Percentiles rank a stretch among this genome's conserved stretches.
Evolutionary conservation across 1,140 invertebrate genomes (phyloP).

Genomic region (Forficula auricularia): DNA sequence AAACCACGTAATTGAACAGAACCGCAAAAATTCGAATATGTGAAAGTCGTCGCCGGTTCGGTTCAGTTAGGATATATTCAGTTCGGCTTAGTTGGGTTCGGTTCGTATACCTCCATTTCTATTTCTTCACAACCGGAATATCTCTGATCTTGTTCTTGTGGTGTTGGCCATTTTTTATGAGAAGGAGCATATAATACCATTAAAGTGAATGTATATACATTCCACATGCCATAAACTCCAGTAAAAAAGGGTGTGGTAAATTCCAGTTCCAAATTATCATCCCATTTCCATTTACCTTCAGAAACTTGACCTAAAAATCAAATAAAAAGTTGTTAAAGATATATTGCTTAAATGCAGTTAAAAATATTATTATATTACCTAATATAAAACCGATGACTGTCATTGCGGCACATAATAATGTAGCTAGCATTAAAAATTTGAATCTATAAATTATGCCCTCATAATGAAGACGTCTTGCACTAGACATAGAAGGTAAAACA

Average conservation of each 20-base stretch:
- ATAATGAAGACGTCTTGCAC: slow-evolving; percentile 71
- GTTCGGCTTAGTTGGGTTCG: too few relatives aligned
- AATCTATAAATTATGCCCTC: slow-evolving; percentile 94
- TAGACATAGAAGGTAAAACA: slow-evolving; percentile 76
- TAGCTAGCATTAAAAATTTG: slow-evolving; percentile 92
- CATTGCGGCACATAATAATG: slow-evolving; percentile 79
- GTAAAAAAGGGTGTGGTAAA: slow-evolving; percentile 93
- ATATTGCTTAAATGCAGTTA: slow-evolving; percentile 1
- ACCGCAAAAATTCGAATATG: too few relatives aligned
- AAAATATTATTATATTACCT: slow-evolving; percentile 44
- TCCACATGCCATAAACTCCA: slow-evolving; percentile 99
- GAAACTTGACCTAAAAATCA: slow-evolving; percentile 33
- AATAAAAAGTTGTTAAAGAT: too few relatives aligned
- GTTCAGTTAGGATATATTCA: too few relatives aligned
- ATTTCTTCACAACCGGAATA: slow-evolving; percentile 68
- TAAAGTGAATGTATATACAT: slow-evolving; percentile 90
- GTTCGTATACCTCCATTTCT: too few relatives aligned
- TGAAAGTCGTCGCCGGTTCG: too few relatives aligned
- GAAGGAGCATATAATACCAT: slow-evolving; percentile 94
- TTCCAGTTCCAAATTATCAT: slow-evolving; percentile 71
- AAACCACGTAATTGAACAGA: too few relatives aligned
- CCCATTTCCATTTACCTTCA: slow-evolving; percentile 92
- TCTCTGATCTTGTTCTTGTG: slow-evolving; percentile 33
- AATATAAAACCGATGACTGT: slow-evolving; percentile 91
- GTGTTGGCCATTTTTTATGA: slow-evolving; percentile 80